These are phyloP conservation scores for Parapsyche elsis DNA, from an alignment of 1,140 invertebrate genomes.

Conservation along the genomic window DNA sequence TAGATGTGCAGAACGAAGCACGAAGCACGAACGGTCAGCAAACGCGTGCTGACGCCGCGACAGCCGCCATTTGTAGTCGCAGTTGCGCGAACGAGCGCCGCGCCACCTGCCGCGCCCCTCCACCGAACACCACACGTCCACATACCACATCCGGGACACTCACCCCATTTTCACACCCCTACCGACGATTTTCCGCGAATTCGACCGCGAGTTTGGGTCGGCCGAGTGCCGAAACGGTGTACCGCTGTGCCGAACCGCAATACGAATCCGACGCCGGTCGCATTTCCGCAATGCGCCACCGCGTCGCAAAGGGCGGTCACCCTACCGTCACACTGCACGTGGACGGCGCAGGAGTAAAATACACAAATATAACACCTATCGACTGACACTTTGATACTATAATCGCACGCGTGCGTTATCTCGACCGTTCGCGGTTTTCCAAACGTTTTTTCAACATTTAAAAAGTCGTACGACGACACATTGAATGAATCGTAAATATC, in stretches of 20 bases:
- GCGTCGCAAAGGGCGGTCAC: background rate
- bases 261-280: no score
- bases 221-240: no score
- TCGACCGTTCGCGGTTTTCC: background rate
- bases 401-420: background rate
- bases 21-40: background rate
- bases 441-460: background rate
- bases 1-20: background rate
- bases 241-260: no score
- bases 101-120: slow-evolving; percentile 28
- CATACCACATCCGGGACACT: background rate
- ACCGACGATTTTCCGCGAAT: no score
- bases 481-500: background rate
- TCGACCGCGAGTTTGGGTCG: no score
- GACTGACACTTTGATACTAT: background rate
- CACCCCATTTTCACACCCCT: no score
- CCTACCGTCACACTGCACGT: slow-evolving; percentile 1
- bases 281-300: no score
- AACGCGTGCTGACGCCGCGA: slow-evolving; percentile 2
- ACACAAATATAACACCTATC: slow-evolving; percentile 28
- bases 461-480: background rate
- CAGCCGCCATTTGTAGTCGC: slow-evolving; percentile 36
- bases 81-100: slow-evolving; percentile 16
- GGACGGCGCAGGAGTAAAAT: background rate
- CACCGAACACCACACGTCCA: background rate